A percentile compares a stretch with the other conserved stretches of the same genome.
Conservation (phyloP, 2,113 vertebrate species). For the Zingel zingel region DNA sequence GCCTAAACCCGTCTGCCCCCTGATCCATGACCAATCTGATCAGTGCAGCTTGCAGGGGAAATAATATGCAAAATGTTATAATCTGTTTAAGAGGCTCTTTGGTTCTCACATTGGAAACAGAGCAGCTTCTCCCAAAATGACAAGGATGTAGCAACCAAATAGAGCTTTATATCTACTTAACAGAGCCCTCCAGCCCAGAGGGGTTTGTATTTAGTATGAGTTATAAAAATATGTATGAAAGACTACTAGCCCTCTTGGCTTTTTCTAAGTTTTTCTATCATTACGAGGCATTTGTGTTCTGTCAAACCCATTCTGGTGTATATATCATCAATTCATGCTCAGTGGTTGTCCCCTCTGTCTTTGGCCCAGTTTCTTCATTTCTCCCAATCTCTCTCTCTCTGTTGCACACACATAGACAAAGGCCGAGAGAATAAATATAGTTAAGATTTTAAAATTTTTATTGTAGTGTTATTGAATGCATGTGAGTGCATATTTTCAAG, state of each 20-base stretch:
- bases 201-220: constrained; percentile 33
- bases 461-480: background rate
- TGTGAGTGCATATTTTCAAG: background rate
- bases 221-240: constrained; percentile 56
- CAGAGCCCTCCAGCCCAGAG: constrained; percentile 21
- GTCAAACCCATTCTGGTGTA: constrained; percentile 49
- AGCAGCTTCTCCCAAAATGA: constrained; percentile 41
- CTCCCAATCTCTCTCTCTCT: background rate
- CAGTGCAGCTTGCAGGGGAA: constrained; percentile 60
- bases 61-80: constrained; percentile 62
- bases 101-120: constrained; percentile 39
- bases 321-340: constrained; percentile 46
- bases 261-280: constrained; percentile 24
- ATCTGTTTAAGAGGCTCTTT: constrained; percentile 60
- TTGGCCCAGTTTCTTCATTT: constrained; percentile 19
- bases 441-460: background rate
- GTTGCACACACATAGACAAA: background rate
- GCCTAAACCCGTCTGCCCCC: constrained; percentile 65
- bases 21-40: constrained; percentile 82
- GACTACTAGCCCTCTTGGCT: constrained; percentile 27
- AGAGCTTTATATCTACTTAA: constrained; percentile 47
- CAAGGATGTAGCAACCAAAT: constrained; percentile 31
- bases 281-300: constrained; percentile 39
- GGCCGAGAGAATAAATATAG: background rate
- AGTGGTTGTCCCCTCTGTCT: constrained; percentile 18